phyloP scores from a whole-genome alignment of 2,888 invertebrate species.

The Digitonthophagus gazella region DNA sequence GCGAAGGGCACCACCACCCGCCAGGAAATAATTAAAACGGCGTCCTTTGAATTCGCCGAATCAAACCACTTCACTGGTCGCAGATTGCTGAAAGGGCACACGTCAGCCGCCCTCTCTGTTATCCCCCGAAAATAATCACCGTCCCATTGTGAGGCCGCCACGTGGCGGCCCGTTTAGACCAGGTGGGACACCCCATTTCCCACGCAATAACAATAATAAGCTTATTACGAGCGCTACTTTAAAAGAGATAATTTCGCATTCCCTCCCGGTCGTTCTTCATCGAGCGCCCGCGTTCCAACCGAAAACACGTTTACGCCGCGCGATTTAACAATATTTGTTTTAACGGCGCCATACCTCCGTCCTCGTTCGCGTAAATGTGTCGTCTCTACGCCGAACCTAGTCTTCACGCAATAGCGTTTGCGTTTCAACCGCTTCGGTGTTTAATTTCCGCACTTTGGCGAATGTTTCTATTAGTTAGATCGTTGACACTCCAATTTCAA shows the following conservation, averaged over 20 bases:
- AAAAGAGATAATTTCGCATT: slow-evolving; percentile 1
- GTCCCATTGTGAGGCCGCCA: slow-evolving; percentile 46
- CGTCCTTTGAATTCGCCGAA: slow-evolving; percentile 22
- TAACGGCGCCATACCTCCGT: background rate
- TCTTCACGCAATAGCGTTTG: background rate
- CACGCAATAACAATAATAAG: slow-evolving; percentile 35
- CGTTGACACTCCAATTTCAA: background rate
- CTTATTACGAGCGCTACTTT: background rate
- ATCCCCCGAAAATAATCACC: slow-evolving; percentile 43
- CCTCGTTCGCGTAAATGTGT: background rate
- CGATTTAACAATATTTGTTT: slow-evolving; percentile 3
- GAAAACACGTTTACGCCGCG: background rate
- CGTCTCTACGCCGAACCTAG: background rate
- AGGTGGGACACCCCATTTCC: slow-evolving; percentile 37
- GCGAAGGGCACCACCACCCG: slow-evolving; percentile 4
- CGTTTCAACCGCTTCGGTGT: background rate
- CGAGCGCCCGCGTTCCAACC: background rate
- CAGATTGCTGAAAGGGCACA: slow-evolving; percentile 21
- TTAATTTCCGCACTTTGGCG: slow-evolving; percentile 1
- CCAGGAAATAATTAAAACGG: slow-evolving; percentile 24
- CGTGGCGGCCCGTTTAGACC: slow-evolving; percentile 39
- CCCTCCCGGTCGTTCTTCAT: background rate
- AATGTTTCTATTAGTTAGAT: slow-evolving; percentile 1
- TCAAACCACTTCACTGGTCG: slow-evolving; percentile 17
- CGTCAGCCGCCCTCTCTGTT: background rate